phyloP scores from a whole-genome alignment of 2,888 invertebrate genomes.

The Limenitis camilla region DNA sequence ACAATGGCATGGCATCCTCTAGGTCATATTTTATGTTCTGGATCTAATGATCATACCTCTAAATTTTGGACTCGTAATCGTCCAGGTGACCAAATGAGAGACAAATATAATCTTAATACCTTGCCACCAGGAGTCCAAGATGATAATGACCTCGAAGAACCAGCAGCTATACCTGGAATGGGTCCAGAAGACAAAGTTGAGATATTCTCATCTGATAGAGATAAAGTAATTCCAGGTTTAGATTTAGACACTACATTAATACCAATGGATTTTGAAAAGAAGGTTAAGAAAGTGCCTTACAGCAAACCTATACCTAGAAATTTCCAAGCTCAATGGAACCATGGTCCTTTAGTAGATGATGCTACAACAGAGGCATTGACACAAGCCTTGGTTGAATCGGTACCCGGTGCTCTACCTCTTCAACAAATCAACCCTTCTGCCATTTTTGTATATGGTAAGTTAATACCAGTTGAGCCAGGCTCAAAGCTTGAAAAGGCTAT shows the following conservation, averaged over 20 bases:
- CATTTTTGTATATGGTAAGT: slow-evolving; percentile 88
- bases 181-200: slow-evolving; percentile 97
- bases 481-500: slow-evolving; percentile 85
- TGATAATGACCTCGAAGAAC: slow-evolving; percentile 79
- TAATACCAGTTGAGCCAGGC: slow-evolving; percentile 84
- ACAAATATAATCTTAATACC: slow-evolving; percentile 96
- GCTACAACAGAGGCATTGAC: slow-evolving; percentile 76
- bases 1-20: slow-evolving; percentile 99
- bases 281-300: slow-evolving; percentile 90
- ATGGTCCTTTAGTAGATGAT: slow-evolving; percentile 76
- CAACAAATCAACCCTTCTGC: slow-evolving; percentile 86
- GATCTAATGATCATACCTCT: slow-evolving; percentile 99
- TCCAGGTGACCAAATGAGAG: slow-evolving; percentile 98
- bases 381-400: slow-evolving; percentile 82
- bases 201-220: slow-evolving; percentile 75
- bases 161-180: slow-evolving; percentile 94
- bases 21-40: slow-evolving; percentile 98
- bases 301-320: slow-evolving; percentile 97
- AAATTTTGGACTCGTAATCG: slow-evolving; percentile 99
- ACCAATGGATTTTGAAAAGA: slow-evolving; percentile 81
- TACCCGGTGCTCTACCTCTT: slow-evolving; percentile 85
- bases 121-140: slow-evolving; percentile 84
- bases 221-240: slow-evolving; percentile 87
- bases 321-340: slow-evolving; percentile 98
- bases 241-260: slow-evolving; percentile 82